phyloP scores from a whole-genome alignment of 2,113 vertebrate species.

The Tachysurus fulvidraco region DNA sequence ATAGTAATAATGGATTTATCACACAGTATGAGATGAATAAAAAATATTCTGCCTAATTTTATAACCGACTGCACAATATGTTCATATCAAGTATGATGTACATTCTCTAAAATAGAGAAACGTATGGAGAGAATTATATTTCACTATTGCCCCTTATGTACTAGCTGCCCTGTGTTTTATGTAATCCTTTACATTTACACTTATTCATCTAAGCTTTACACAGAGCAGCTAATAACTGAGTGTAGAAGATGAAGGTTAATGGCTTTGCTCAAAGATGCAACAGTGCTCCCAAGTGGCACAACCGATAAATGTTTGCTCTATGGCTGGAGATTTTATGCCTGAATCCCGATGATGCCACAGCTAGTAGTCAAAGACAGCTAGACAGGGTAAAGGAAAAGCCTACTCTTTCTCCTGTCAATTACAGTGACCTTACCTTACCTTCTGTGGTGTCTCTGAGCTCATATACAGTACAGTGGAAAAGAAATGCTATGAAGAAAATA shows the following conservation, averaged over 20 bases:
- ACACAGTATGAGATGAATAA: not conserved
- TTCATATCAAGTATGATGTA: not conserved
- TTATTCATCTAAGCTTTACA: not conserved
- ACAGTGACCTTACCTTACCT: not conserved
- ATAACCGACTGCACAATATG: not conserved
- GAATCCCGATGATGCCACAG: not conserved
- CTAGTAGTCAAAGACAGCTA: not conserved
- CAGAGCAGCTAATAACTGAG: not conserved
- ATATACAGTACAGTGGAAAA: no score
- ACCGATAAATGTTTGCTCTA: not conserved
- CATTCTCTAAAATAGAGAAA: not conserved
- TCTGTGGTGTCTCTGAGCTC: not conserved
- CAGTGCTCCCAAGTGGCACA: slow-evolving; percentile 8
- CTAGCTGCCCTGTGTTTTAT: not conserved
- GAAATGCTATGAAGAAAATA: no score
- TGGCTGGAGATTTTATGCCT: not conserved
- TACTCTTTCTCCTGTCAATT: not conserved
- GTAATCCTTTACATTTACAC: not conserved
- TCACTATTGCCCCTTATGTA: not conserved
- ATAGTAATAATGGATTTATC: not conserved
- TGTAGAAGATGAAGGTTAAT: not conserved
- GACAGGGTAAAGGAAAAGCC: not conserved
- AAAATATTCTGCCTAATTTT: not conserved
- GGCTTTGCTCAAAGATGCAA: not conserved
- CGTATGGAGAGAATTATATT: not conserved